Evolutionary conservation across 2,113 vertebrate genomes (phyloP), one percentile per base, ranked within the genome.

Genomic region (Meriones unguiculatus): DNA sequence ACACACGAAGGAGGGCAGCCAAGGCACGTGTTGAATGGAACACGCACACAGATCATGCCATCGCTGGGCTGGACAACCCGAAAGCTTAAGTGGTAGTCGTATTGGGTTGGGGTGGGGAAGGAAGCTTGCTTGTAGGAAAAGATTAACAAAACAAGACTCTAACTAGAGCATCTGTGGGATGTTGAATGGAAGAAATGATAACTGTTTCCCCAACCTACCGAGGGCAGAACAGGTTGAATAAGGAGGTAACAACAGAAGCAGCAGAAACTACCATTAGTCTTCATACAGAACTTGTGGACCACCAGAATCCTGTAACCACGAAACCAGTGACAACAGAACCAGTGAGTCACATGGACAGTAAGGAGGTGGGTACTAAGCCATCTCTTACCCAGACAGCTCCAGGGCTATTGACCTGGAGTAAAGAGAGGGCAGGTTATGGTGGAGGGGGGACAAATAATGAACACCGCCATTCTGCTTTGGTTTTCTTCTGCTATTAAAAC

Each of bases 321-420:
- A 95, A 75, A 87, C 64, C 87, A 73, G 59, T 81, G 75, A 97
- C 94, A 5, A 13, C 32, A 20, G 75, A 91, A 57, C 32, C 94
- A 86, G 98, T 98, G 69, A 97, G 98, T 97, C 32, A 67, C 91
- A 5, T 84, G 90, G 88, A 70, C 17, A 46, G 38, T 20, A 50
- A 87, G 0, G 17, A 80, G 64, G 32, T 80, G 69, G 87, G 46
- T 24, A 5, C 78, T 25, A 46, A 46, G 35, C 41, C 25, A 62
- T 70, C 69, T 28, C 12, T 77, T 57, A 87, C 64, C 30, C 15
- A 28, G 62, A 50, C 5, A 70, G 57, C 50, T 52, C 89, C 80
- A 80, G n/a, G 46, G 25, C 65, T 95, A 52, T 25, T 72, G n/a
- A 67, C 6, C 1, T 15, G 46, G 57, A 93, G 25, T 35, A n/a